phyloP scores from a whole-genome alignment of 2,113 vertebrate species.

The Tetraodon nigroviridis region DNA sequence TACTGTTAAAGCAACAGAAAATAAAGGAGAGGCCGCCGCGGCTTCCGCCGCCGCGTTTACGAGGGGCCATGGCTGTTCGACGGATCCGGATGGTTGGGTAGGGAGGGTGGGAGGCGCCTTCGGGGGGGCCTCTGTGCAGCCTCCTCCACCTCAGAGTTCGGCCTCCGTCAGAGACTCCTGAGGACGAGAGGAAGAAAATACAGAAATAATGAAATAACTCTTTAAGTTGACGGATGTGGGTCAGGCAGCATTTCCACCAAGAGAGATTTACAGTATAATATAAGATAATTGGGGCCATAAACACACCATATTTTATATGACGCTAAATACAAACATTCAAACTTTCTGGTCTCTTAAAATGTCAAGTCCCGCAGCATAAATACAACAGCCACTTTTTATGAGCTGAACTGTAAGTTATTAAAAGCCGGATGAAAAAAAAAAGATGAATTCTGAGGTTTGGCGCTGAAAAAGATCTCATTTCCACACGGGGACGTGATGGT shows the following conservation, averaged over 20 bases:
- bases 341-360: conserved; percentile 5
- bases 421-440: conserved; percentile 3
- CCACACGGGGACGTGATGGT: conserved; percentile 26
- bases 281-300: background rate
- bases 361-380: background rate
- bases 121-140: conserved; percentile 56
- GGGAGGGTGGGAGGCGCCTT: conserved; percentile 57
- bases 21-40: conserved; percentile 86
- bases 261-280: conserved; percentile 1
- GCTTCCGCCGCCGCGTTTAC: conserved; percentile 82
- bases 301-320: background rate
- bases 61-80: conserved; percentile 84
- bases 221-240: too few relatives aligned
- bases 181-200: conserved; percentile 6
- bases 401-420: conserved; percentile 9
- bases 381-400: background rate
- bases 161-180: conserved; percentile 70
- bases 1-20: conserved; percentile 96
- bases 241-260: background rate
- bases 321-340: conserved; percentile 3
- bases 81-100: conserved; percentile 57
- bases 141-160: conserved; percentile 58
- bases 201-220: too few relatives aligned
- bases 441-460: conserved; percentile 4
- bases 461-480: conserved; percentile 30